A percentile compares a stretch with the other conserved stretches of the same genome.
These are phyloP conservation scores for Drosophila gunungcola DNA, from an alignment of 1,140 invertebrate species.

Conservation along the genomic window DNA sequence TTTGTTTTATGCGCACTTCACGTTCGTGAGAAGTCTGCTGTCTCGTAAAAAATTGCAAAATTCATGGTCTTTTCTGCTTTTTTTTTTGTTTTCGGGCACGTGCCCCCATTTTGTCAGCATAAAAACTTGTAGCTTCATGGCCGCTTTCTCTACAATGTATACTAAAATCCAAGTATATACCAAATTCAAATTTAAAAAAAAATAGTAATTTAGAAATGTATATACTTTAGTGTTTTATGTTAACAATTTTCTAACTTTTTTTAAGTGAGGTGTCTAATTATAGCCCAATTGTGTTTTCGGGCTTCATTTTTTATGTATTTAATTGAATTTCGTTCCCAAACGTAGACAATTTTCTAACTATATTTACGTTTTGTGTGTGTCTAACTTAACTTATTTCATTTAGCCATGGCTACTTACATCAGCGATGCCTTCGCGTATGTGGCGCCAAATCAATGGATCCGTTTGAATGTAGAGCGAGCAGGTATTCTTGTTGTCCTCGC, in stretches of 20 bases:
- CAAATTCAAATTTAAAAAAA: no score
- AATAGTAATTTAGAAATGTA: no score
- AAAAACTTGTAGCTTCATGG: background rate
- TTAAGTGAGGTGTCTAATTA: no score
- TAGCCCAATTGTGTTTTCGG: no score
- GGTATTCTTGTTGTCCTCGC: slow-evolving; percentile 91
- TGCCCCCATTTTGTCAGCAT: slow-evolving; percentile 4
- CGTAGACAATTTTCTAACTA: no score
- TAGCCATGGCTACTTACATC: slow-evolving; percentile 86
- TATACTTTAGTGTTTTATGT: no score
- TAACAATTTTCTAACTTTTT: no score
- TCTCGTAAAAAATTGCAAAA: slow-evolving; percentile 75
- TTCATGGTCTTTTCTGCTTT: slow-evolving; percentile 45
- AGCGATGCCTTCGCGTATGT: slow-evolving; percentile 91
- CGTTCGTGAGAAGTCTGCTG: slow-evolving; percentile 47
- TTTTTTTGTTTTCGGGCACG: slow-evolving; percentile 57
- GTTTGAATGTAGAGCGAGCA: slow-evolving; percentile 99
- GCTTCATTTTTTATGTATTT: no score
- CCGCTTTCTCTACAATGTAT: background rate
- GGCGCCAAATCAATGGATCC: slow-evolving; percentile 98
- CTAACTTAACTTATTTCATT: no score
- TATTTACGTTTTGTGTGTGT: no score
- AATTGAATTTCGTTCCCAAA: no score
- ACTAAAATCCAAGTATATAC: no score
- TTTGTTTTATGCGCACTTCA: slow-evolving; percentile 73